Evolutionary conservation across 2,797 vertebrate genomes (phyloP).

Genomic region (Ctenopoma multispine): DNA sequence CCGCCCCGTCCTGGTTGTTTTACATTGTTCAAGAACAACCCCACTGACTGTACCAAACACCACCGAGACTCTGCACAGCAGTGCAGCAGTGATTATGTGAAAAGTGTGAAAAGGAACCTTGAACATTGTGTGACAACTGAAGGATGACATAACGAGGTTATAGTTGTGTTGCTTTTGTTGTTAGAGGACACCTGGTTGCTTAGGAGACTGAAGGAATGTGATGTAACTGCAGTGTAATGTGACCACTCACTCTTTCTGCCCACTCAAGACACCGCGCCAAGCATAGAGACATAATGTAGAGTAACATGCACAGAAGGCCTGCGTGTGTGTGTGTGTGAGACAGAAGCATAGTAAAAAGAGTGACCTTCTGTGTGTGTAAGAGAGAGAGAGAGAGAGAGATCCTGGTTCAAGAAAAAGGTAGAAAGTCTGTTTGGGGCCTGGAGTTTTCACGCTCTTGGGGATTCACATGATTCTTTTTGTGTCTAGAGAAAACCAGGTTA

Average conservation of each 20-base stretch:
- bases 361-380: constrained; percentile 5
- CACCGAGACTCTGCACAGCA: constrained; percentile 9
- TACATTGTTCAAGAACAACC: constrained; percentile 41
- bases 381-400: constrained; percentile 9
- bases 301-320: constrained; percentile 44
- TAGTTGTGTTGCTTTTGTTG: constrained; percentile 46
- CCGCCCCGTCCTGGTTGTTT: constrained; percentile 39
- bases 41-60: constrained; percentile 32
- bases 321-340: constrained; percentile 27
- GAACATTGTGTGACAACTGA: constrained; percentile 37
- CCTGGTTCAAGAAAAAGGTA: constrained; percentile 22
- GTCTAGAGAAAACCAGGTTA: constrained; percentile 85
- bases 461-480: constrained; percentile 71
- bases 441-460: constrained; percentile 51
- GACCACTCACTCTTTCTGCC: constrained; percentile 67
- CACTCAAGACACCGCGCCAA: constrained; percentile 69
- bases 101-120: constrained; percentile 16
- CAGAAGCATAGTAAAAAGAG: constrained; percentile 22
- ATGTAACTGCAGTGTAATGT: constrained; percentile 77
- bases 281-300: constrained; percentile 59
- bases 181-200: constrained; percentile 74
- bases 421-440: constrained; percentile 37
- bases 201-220: constrained; percentile 73
- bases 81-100: background rate
- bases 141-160: constrained; percentile 26